phyloP scores from a whole-genome alignment of 2,113 vertebrate species.

The Desmodus rotundus region DNA sequence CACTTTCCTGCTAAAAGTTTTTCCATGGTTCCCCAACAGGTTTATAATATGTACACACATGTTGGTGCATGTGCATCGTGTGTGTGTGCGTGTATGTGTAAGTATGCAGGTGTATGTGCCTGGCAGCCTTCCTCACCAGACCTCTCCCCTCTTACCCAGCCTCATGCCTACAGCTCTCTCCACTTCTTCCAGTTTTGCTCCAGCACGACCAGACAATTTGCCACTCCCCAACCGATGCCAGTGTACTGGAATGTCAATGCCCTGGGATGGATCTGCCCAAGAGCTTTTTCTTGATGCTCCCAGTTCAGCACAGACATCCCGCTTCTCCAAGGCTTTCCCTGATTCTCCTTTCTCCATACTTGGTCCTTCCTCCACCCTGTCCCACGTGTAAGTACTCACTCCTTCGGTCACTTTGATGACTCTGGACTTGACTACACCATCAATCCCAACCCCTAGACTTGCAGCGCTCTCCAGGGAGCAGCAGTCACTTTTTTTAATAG shows the following conservation, averaged over 20 bases:
- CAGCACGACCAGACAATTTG: background rate
- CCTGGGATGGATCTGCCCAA: background rate
- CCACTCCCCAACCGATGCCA: background rate
- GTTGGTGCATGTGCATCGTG: background rate
- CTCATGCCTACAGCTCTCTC: background rate
- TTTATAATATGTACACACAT: background rate
- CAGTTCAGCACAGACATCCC: background rate
- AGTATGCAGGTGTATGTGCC: background rate
- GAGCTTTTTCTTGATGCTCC: background rate
- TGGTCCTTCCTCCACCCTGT: background rate
- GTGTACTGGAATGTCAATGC: background rate
- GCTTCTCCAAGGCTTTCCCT: background rate
- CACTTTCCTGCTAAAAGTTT: background rate
- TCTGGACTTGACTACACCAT: background rate
- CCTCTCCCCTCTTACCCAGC: background rate
- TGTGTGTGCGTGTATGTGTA: background rate
- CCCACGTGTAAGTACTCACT: background rate
- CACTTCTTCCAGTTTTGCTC: background rate
- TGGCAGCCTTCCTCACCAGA: background rate
- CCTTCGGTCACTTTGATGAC: background rate
- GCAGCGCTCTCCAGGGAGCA: background rate
- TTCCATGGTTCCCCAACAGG: background rate
- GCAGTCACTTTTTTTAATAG: background rate
- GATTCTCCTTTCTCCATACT: background rate
- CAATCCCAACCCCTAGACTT: background rate